These are phyloP conservation scores for Catocala sponsa DNA, from an alignment of 2,888 invertebrate species.

Conservation along the genomic window DNA sequence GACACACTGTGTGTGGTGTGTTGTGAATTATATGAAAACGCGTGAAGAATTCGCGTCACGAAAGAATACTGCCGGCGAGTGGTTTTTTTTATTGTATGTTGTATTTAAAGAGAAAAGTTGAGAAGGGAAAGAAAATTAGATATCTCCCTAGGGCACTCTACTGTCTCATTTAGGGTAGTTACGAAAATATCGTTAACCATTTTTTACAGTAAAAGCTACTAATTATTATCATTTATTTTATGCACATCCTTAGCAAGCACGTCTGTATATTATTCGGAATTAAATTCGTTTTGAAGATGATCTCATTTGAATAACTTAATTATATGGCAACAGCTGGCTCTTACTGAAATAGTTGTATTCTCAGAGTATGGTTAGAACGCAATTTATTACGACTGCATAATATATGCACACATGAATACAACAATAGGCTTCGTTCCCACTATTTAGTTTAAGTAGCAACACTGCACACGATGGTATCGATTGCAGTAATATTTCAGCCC, in stretches of 20 bases:
- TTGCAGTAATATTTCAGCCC: constrained; percentile 44
- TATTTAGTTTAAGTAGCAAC: constrained; percentile 36
- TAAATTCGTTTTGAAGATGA: constrained; percentile 7
- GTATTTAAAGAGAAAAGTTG: constrained; percentile 41
- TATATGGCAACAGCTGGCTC: neutral
- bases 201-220: constrained; percentile 25
- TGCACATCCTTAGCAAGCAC: neutral
- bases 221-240: constrained; percentile 8
- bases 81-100: constrained; percentile 52
- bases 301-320: neutral
- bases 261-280: neutral
- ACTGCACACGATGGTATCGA: constrained; percentile 47
- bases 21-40: constrained; percentile 68
- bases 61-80: constrained; percentile 55
- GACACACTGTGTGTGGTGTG: constrained; percentile 62
- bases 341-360: neutral
- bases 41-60: constrained; percentile 62
- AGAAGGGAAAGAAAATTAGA: constrained; percentile 44
- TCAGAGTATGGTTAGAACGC: neutral
- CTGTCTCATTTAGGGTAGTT: constrained; percentile 31
- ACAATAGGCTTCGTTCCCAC: constrained; percentile 49
- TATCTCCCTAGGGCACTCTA: constrained; percentile 38
- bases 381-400: neutral
- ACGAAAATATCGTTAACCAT: constrained; percentile 28
- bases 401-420: constrained; percentile 17